Base-by-base conservation (phyloP, 2,888 invertebrate genomes). In the Drosophila subquinaria region DNA sequence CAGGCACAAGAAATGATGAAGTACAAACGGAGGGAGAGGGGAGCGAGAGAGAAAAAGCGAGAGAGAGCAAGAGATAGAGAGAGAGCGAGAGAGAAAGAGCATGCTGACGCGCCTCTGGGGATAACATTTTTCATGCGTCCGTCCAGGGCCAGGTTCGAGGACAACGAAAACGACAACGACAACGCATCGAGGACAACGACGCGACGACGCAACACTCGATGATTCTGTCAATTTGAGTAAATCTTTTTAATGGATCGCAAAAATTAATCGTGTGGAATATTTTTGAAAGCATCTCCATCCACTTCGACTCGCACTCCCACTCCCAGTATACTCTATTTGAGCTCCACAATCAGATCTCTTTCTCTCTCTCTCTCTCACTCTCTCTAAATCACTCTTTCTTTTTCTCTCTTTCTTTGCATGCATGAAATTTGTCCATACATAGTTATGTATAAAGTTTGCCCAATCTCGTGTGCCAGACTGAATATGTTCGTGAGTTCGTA, bases 181-280 rank as follows among this genome's bases (percentile, higher is more conserved):
- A 67, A 52, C 60, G 47, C 63, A 43, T 38, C 73, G 64, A 74
- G 73, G 69, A 74, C 74, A 74, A 60, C 60, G 53, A 27, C 42
- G 36, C 27, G 10, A 75, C 20, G 64, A 75, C 20, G 66, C 42
- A 53, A 66, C 81, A 57, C 79, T 66, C 82, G 74, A 76, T 80
- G 86, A 82, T 83, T 88, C 82, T 88, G 88, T 88, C 86, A 86
- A 88, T 86, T 86, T 84, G 88, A 88, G 88, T 85, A 88, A 86
- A 86, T 88, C 86, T 86, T 82, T 86, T 86, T 88, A 86, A 86
- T 86, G 86, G 86, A 86, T 86, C 88, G 86, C 87, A 86, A 86
- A 88, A 86, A 86, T 86, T 88, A 88, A 86, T 86, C 86, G 86
- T 83, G 84, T 84, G 86, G 88, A 86, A 86, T 85, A 85, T 88